Base-by-base conservation (phyloP, 2,888 invertebrate genomes). In the Xanthorhoe designata region DNA sequence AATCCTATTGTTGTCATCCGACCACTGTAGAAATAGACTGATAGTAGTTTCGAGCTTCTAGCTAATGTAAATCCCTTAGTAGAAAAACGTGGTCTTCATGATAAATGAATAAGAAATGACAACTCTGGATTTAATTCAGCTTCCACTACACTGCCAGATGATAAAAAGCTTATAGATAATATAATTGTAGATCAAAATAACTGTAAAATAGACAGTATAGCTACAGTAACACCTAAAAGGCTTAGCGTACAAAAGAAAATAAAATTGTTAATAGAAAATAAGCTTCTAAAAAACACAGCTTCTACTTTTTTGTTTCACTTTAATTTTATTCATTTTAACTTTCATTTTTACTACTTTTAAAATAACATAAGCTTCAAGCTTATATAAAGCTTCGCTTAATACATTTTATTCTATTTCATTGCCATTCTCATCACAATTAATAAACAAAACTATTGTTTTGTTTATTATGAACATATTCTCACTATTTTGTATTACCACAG, bases 1-100 rank as follows among this genome's bases (percentile, higher is more conserved):
- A 71, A 83, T 86, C 86, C 88, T 81, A 76, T 80, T 80, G 88
- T 89, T 91, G 90, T 91, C 90, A 85, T 82, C 78, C 75, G 85
- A 87, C 88, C 87, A 86, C 86, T 74, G 89, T 91, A 91, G 91
- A 75, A 52, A 69, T 78, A 80, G 77, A 69, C 58, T 60, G 0
- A 86, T 74, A 71, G 73, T 87, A 88, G 87, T 76, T 77, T 81
- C 83, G 86, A 78, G 80, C 83, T 86, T 86, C 73, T 71, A 75
- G 81, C 83, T 81, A 80, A 78, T 65, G 73, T 61, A 67, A 72
- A 73, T 63, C 32, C 64, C 47, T 78, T 82, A 78, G 83, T 83
- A 78, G 70, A 69, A 45, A 68, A 64, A 35, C 10, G 63, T 73
- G 67, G 54, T 73, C 70, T 69, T 73, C 62, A 78, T 72, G 49